Evolutionary conservation across 2,888 invertebrate species (phyloP).

Genomic region (Meliscaeva auricollis): DNA sequence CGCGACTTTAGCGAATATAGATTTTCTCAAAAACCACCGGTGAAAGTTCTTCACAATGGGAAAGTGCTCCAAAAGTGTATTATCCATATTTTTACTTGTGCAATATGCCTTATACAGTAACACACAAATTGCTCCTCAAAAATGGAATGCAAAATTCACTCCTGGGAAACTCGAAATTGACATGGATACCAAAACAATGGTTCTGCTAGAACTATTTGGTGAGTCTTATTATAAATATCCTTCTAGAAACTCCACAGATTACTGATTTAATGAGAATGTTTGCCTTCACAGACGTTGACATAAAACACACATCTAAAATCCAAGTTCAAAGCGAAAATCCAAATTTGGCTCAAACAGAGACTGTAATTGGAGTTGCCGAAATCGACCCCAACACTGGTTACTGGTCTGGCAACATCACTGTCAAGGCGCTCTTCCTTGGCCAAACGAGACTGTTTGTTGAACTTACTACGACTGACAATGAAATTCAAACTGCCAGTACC

Average conservation of each 20-base stretch:
- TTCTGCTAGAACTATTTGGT: conserved; percentile 77
- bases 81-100: conserved; percentile 5
- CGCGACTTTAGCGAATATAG: neutral
- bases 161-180: conserved; percentile 78
- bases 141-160: conserved; percentile 79
- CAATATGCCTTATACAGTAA: conserved; percentile 23
- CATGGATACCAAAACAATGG: conserved; percentile 78
- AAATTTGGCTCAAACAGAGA: conserved; percentile 78
- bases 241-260: too few relatives aligned
- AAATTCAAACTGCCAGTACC: conserved; percentile 78
- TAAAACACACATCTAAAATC: conserved; percentile 77
- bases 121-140: conserved; percentile 1
- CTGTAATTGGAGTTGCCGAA: conserved; percentile 76
- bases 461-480: conserved; percentile 77
- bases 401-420: conserved; percentile 80
- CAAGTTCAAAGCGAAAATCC: conserved; percentile 77
- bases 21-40: neutral
- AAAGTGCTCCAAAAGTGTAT: conserved; percentile 17
- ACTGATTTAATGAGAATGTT: too few relatives aligned
- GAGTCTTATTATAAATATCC: conserved; percentile 15
- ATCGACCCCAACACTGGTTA: conserved; percentile 70
- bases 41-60: conserved; percentile 60
- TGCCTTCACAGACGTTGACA: conserved; percentile 74
- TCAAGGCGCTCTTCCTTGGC: conserved; percentile 81
- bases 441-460: conserved; percentile 80